Evolutionary conservation across 2,888 invertebrate genomes (phyloP), one percentile per base, ranked within the genome.

Genomic region (Leptothorax acervorum): DNA sequence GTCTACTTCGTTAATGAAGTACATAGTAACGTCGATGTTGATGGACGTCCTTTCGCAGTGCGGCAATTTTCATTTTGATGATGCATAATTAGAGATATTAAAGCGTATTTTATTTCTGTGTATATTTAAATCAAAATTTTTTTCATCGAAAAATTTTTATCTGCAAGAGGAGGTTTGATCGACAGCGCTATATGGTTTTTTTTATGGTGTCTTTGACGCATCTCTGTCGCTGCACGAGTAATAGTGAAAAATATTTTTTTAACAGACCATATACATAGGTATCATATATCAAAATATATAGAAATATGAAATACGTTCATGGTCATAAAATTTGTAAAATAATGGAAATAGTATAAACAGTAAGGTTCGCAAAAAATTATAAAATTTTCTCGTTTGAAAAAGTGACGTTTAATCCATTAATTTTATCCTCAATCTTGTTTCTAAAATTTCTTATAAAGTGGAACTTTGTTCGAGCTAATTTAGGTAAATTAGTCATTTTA

Each of bases 171-270:
- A 68, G n/a, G 3, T 55, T 55, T 70, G 45, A 78, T 35, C 15
- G 68, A 57, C 31, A 78, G 55, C 42, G 55, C 42, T 70, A 6
- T 70, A 6, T 35, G 18, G 53, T 68, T 68, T 66, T 35, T 39
- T 55, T 42, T 35, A 65, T 55, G 68, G 9, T 55, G 31, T 70
- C 70, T 45, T 70, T 42, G 39, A 45, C 76, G 15, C 23, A 35
- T 70, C n/a, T 55, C 55, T 45, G 31, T 6, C 42, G 45, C 3
- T 35, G 28, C 42, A 68, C 39, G 53, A 55, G 55, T 55, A 78
- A 42, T 55, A 70, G 70, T 23, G 57, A 57, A 57, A 55, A 55
- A 45, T 45, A 5, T 68, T 78, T 78, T 78, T 68, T 45, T 55
- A 23, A 31, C 53, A 15, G 1, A 66, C 12, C 51, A 11, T 28